Conservation (phyloP, 2,888 invertebrate species). For the Pantelozetes paolii region DNA sequence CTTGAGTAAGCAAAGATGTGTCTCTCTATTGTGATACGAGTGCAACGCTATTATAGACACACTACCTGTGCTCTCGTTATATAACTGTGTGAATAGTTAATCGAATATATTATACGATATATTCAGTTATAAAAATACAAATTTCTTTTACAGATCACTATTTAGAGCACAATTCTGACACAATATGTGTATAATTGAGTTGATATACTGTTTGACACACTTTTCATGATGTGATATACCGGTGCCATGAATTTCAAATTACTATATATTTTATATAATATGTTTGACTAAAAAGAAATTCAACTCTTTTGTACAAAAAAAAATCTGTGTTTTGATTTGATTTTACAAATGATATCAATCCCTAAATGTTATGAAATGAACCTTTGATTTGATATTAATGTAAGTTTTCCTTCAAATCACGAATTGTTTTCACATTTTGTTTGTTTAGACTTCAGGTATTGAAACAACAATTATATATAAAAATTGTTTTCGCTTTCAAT, state of each 20-base stretch:
- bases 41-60: background rate
- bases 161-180: constrained; percentile 1
- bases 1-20: constrained; percentile 32
- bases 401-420: constrained; percentile 24
- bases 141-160: background rate
- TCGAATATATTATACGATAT: constrained; percentile 30
- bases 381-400: constrained; percentile 28
- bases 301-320: constrained; percentile 1
- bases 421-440: background rate
- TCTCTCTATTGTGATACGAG: constrained; percentile 8
- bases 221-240: constrained; percentile 9
- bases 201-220: constrained; percentile 26
- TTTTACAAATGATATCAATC: constrained; percentile 25
- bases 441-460: background rate
- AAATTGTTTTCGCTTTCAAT: constrained; percentile 13
- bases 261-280: background rate
- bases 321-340: constrained; percentile 32
- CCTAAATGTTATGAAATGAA: background rate
- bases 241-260: constrained; percentile 32
- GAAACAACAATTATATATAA: background rate
- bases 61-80: too few relatives aligned
- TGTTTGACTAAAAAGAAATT: constrained; percentile 21
- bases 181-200: background rate
- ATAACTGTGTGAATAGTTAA: constrained; percentile 10
- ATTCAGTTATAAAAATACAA: background rate